Percentiles rank a stretch among this genome's conserved stretches.
Evolutionary conservation across 2,797 vertebrate genomes (phyloP).

Genomic region (Meda fulgida): DNA sequence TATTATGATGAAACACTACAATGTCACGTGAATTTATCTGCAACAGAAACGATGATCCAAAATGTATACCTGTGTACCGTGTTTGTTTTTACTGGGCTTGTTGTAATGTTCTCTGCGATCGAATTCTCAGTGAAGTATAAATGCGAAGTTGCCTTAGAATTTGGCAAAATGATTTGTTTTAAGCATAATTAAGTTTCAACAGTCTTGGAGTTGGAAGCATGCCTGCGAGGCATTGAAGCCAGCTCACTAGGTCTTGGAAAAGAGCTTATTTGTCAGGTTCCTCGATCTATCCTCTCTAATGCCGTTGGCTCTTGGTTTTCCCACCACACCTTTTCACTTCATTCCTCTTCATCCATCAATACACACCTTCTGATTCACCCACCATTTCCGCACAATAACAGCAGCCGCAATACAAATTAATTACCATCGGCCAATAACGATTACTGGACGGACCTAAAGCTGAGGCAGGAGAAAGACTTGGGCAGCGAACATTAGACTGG

Average conservation of each 20-base stretch:
- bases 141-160: background rate
- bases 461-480: constrained; percentile 28
- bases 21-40: background rate
- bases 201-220: background rate
- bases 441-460: constrained; percentile 34
- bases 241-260: background rate
- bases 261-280: background rate
- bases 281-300: constrained; percentile 23
- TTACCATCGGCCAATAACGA: constrained; percentile 19
- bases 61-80: background rate
- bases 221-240: background rate
- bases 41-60: background rate
- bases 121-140: background rate
- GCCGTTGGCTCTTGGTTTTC: constrained; percentile 16
- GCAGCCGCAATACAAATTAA: constrained; percentile 16
- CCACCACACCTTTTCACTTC: constrained; percentile 21
- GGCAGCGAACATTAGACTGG: constrained; percentile 16
- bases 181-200: background rate
- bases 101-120: background rate
- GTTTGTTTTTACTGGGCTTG: background rate
- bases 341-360: constrained; percentile 38
- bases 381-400: constrained; percentile 27
- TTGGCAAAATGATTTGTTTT: background rate
- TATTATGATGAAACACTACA: background rate
- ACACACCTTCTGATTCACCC: constrained; percentile 4